Base-by-base conservation (phyloP, 2,797 vertebrate species). In the Pterois miles region DNA sequence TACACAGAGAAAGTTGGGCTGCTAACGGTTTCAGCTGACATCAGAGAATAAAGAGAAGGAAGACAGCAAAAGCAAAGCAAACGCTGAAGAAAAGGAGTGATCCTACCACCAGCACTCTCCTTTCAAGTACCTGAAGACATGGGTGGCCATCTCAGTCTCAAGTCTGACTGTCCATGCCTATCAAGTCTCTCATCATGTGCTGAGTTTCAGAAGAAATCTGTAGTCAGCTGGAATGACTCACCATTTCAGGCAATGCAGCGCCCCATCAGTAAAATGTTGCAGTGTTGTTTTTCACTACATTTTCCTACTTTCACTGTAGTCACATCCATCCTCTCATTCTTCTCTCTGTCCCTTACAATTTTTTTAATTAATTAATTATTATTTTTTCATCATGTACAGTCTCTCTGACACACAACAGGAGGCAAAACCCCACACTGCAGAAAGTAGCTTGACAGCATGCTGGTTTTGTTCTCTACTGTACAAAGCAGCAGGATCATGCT, bases 21-120 rank as follows among this genome's bases (percentile, higher is more conserved):
- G 53, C 67, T 53, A 48, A 25, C 11, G 5, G 62, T 46, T 75
- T 75, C 71, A 23, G 62, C 72, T 71, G 67, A 20, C 20, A 9
- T 48, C 46, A 48, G 46, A 52, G 31, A 43, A 25, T 3, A 43
- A 43, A 43, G 40, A 43, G 40, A 43, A 43, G 27, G 27, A 29
- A 38, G 33, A 63, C 34, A 64, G 62, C 20, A 43, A 58, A 22
- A 72, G 38, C 22, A 54, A 66, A 65, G 29, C 27, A 6, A 64
- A 56, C 16, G 52, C 3, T 69, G 50, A 34, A 31, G 33, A 54
- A 23, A 7, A 43, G 29, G 40, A 60, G 60, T 59, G 38, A 56
- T 34, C 33, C 40, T 33, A 13, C 50, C 48, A 25, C 0, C 10
- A 0, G 2, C 16, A n/a, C 50, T 53, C 36, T 11, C n/a, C 10